These are phyloP conservation scores for Holacanthella duospinosa DNA, from an alignment of 2,888 invertebrate genomes.

Conservation along the genomic window DNA sequence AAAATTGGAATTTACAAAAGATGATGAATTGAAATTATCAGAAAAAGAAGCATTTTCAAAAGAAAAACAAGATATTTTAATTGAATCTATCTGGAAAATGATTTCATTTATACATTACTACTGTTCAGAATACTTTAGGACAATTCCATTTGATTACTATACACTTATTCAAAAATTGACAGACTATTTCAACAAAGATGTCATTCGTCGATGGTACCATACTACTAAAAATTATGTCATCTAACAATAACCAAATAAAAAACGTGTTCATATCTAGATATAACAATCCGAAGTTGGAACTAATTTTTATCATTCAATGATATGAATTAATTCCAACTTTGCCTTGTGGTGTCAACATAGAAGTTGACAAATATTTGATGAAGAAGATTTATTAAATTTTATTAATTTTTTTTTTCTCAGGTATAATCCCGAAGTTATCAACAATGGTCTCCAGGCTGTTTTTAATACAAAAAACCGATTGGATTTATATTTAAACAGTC, in stretches of 20 bases:
- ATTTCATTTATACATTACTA: slow-evolving; percentile 31
- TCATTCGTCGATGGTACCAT: neutral
- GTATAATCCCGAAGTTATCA: neutral
- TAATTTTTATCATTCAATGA: too few species aligned
- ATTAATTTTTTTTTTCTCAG: neutral
- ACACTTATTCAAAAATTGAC: slow-evolving; percentile 5
- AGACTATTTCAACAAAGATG: neutral
- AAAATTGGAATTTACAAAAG: neutral
- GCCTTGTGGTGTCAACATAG: too few species aligned
- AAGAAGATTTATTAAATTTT: neutral
- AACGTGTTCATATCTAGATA: neutral
- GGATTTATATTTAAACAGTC: neutral
- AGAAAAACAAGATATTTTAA: slow-evolving; percentile 22
- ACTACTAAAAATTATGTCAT: neutral
- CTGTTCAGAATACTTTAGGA: slow-evolving; percentile 23
- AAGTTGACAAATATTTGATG: neutral
- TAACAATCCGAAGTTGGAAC: neutral
- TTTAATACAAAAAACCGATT: neutral
- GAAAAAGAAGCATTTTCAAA: neutral
- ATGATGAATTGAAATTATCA: neutral
- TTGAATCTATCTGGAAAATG: slow-evolving; percentile 29
- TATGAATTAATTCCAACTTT: too few species aligned
- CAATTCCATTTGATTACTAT: slow-evolving; percentile 21
- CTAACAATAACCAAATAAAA: neutral
- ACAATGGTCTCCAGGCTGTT: neutral